Base-by-base conservation (phyloP, 2,888 invertebrate genomes). In the Escarpia spicata region DNA sequence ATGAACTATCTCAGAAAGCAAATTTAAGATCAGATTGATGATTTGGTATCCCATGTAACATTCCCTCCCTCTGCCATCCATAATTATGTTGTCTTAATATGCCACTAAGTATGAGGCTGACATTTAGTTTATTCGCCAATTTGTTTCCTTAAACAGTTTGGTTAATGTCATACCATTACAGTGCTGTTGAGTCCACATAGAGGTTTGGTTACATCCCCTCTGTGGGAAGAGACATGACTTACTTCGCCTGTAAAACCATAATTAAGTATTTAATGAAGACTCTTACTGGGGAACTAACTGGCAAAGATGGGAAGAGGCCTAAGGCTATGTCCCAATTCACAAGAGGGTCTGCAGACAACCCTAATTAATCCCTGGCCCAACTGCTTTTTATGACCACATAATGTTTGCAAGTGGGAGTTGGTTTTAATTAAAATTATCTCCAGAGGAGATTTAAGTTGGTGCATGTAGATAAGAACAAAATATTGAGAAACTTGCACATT, bases 71-170 rank as follows among this genome's bases (percentile, higher is more conserved):
- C n/a, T 75, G 9, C 52, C 52, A 75, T 75, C 75, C 75, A 75
- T 75, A 75, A 75, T 75, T 75, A 75, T 75, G n/a, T 6, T 52
- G 75, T 75, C 75, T 75, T 75, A n/a, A 75, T 75, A n/a, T 75
- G 26, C n/a, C n/a, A 75, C 26, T 75, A 75, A 26, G 75, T 75
- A 6, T 26, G 75, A 75, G 26, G 26, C 75, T 26, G 26, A 75
- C 26, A 75, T 75, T 75, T 75, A 26, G 4, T 75, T 75, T 75
- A 19, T 75, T 75, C 19, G 1, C 75, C 19, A 75, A 75, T 75
- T 75, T 75, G 26, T 75, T 75, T n/a, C 52, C 52, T 1, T 75
- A 26, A 75, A 75, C 75, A 75, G 75, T 75, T 75, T 26, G 75
- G 75, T 26, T 75, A n/a, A 75, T 75, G 75, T 52, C 52, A 52